These are phyloP conservation scores for Hydrolagus colliei DNA, from an alignment of 2,797 vertebrate species.

Conservation along the genomic window DNA sequence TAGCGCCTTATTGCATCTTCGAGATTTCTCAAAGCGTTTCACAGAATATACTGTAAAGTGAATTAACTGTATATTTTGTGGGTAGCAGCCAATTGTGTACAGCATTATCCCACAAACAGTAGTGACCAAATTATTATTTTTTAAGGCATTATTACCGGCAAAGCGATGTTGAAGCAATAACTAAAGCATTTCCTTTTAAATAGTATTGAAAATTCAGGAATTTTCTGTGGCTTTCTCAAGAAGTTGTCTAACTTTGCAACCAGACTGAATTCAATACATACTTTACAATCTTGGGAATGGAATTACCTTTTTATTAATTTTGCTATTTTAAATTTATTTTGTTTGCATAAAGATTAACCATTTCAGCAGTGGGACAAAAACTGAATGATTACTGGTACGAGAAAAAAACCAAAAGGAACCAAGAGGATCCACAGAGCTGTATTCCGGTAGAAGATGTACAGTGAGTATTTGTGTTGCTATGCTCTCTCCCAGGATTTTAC, in stretches of 20 bases:
- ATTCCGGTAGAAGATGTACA: slow-evolving; percentile 61
- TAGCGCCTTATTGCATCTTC: too few relatives aligned
- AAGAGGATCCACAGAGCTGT: slow-evolving; percentile 51
- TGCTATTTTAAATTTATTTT: slow-evolving; percentile 36
- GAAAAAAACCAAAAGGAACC: slow-evolving; percentile 58
- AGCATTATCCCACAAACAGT: too few relatives aligned
- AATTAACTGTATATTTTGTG: too few relatives aligned
- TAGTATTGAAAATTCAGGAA: background rate
- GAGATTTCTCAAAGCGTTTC: too few relatives aligned
- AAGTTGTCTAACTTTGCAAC: background rate
- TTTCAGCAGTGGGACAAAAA: slow-evolving; percentile 68
- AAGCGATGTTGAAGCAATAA: too few relatives aligned
- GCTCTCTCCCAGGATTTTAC: too few relatives aligned
- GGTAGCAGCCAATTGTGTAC: too few relatives aligned
- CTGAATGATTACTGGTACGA: slow-evolving; percentile 88
- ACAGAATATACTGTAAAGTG: too few relatives aligned
- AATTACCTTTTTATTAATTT: slow-evolving; percentile 20
- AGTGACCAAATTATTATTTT: too few relatives aligned
- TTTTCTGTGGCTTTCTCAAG: background rate
- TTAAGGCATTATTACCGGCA: too few relatives aligned
- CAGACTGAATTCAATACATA: background rate
- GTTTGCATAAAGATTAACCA: slow-evolving; percentile 63
- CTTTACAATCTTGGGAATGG: background rate
- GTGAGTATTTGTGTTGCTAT: slow-evolving; percentile 46
- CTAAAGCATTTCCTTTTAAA: background rate